Conservation (phyloP, 2,113 vertebrate genomes). For the Tupaia tana region DNA sequence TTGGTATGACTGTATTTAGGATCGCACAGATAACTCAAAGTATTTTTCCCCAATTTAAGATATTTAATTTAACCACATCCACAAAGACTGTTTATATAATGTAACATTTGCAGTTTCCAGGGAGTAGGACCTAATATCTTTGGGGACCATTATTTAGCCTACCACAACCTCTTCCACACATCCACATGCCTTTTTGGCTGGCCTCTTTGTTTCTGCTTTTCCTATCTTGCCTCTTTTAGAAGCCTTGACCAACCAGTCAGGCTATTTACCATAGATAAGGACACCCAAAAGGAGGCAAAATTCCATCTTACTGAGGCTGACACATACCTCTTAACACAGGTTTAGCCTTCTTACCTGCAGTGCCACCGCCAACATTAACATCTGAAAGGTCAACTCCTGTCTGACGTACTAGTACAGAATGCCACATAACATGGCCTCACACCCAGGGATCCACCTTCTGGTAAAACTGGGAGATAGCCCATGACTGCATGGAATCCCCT, state of each 20-base stretch:
- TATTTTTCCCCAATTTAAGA: neutral
- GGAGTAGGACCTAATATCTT: neutral
- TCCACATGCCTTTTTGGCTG: too few relatives aligned
- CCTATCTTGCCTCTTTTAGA: too few relatives aligned
- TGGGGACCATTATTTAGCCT: neutral
- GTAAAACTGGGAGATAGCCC: neutral
- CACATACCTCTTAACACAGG: neutral
- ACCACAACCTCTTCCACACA: neutral
- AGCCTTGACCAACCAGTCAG: too few relatives aligned
- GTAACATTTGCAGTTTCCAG: neutral
- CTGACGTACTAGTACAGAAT: neutral
- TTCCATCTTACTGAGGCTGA: neutral
- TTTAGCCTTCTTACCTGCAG: neutral
- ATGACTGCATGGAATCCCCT: neutral
- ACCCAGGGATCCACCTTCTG: neutral
- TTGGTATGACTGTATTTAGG: neutral
- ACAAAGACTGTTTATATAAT: neutral
- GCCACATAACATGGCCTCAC: neutral
- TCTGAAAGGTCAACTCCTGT: neutral
- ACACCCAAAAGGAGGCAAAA: neutral
- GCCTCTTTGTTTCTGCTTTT: too few relatives aligned
- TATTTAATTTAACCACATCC: conserved; percentile 7
- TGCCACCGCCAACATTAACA: neutral
- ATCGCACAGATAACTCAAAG: neutral
- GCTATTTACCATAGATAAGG: too few relatives aligned